Base-by-base conservation (phyloP, 2,888 invertebrate species). In the Lacanobia oleracea region DNA sequence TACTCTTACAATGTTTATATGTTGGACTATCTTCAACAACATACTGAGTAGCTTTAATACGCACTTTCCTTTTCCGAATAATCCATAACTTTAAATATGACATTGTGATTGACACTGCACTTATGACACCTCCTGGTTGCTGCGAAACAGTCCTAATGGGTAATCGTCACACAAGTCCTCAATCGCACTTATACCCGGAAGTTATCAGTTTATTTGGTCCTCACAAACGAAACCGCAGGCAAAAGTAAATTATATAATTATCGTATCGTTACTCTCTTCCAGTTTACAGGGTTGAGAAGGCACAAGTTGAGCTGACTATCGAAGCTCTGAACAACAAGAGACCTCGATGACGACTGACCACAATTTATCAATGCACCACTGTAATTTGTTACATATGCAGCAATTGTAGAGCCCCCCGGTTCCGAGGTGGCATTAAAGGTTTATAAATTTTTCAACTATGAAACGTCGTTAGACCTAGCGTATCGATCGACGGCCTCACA, bases 281-380 rank as follows among this genome's bases (percentile, higher is more conserved):
- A n/a, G 7, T 56, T 51, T 14, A 64, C 21, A 51, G 50, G 14
- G 23, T 23, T 43, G 60, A 37, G n/a, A 50, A 33, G 23, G 21
- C 48, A 61, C 21, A 62, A 54, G 48, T 62, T 45, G 18, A 37
- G n/a, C 45, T 33, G 21, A 23, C 43, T 59, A 59, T 66, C 59
- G 62, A 48, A 23, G 57, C 50, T 60, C 66, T 59, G 67, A 27
- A 37, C 78, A 27, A 18, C 43, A 37, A 21, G 45, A 60, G 27
- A 40, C 59, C 53, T 23, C 63, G 54, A 27, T 72, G 73, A 50
- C 33, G 62, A 77, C 66, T 63, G 51, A 50, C 45, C 51, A 56
- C 53, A 54, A 72, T 27, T 48, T 57, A 77, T 66, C 66, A 59
- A 77, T 78, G 72, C 62, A 72, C 62, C 51, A 78, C 57, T 43